phyloP scores from a whole-genome alignment of 2,113 vertebrate genomes.

The Phoxinus phoxinus region DNA sequence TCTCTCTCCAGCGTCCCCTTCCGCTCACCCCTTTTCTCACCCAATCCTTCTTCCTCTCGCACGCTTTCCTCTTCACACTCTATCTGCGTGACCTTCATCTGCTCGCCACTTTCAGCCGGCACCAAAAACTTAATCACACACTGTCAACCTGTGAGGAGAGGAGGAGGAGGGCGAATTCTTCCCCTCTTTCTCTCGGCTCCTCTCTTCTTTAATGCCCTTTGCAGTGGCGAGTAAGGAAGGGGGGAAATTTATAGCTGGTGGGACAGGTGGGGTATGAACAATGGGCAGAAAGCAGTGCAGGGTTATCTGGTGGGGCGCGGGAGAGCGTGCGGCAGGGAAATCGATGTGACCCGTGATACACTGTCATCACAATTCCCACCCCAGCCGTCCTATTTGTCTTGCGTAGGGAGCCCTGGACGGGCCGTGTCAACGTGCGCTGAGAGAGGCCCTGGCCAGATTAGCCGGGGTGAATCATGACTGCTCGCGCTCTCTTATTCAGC shows the following conservation, averaged over 20 bases:
- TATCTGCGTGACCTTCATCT: slow-evolving; percentile 53
- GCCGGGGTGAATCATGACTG: slow-evolving; percentile 52
- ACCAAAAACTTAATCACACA: slow-evolving; percentile 58
- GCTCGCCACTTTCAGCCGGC: slow-evolving; percentile 40
- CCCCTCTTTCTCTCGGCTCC: slow-evolving; percentile 55
- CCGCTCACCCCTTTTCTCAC: slow-evolving; percentile 51
- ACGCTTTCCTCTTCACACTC: slow-evolving; percentile 70
- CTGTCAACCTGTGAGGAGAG: slow-evolving; percentile 47
- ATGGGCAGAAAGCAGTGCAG: slow-evolving; percentile 83
- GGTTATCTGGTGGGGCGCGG: slow-evolving; percentile 82
- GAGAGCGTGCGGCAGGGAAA: slow-evolving; percentile 83
- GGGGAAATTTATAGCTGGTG: slow-evolving; percentile 79
- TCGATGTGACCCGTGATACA: slow-evolving; percentile 89
- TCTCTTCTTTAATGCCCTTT: slow-evolving; percentile 82
- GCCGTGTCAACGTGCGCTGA: slow-evolving; percentile 74
- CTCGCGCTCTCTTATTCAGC: slow-evolving; percentile 1
- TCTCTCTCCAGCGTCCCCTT: slow-evolving; percentile 43
- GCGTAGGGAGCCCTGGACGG: slow-evolving; percentile 79
- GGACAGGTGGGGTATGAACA: slow-evolving; percentile 88
- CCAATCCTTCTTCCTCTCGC: slow-evolving; percentile 59
- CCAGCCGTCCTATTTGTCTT: slow-evolving; percentile 88
- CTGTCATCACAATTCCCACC: slow-evolving; percentile 85
- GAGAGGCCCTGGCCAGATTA: slow-evolving; percentile 80
- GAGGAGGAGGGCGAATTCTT: slow-evolving; percentile 30
- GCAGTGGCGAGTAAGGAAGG: slow-evolving; percentile 19